Evolutionary conservation across 2,888 invertebrate species (phyloP), one percentile per base, ranked within the genome.

Genomic region (Selenia dentaria): DNA sequence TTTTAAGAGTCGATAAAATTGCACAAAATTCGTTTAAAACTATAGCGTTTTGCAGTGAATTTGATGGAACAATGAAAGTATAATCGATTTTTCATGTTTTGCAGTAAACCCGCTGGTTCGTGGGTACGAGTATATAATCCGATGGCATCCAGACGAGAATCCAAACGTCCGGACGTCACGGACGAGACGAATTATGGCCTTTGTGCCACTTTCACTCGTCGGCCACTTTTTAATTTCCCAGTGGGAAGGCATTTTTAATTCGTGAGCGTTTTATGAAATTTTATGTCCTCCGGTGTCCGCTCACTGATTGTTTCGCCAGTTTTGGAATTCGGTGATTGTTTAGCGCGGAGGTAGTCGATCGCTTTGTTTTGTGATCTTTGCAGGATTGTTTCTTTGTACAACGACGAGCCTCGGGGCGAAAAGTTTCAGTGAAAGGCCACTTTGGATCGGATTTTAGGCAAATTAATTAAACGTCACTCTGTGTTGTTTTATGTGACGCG

Each of bases 11-110:
- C 78, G 79, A 78, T 79, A 82, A 69, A 82, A 83, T 79, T 71
- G 73, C 59, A 74, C 75, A 75, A 74, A 76, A 75, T 74, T 64
- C 67, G 73, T 70, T 73, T 70, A 68, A 74, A 64, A 72, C 72
- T 75, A 66, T 64, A 75, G 67, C 65, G 67, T 72, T 74, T 67
- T 62, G 63, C 64, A 66, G 70, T 73, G 66, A 56, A 77, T 79
- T 79, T 67, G 65, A 52, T 72, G 70, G 75, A 79, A 81, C 79
- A 79, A 80, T 76, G 65, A 74, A 75, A 64, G 74, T 72, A 75
- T 81, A 86, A 85, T 80, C 74, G 83, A 71, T 83, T 87, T 86
- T 86, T 79, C 83, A 71, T 85, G 83, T 86, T 83, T 78, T 76
- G 67, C 70, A 71, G 69, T 68, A 70, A 81, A 82, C 77, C 76